phyloP scores from a whole-genome alignment of 2,113 vertebrate species.

The Chunga burmeisteri region DNA sequence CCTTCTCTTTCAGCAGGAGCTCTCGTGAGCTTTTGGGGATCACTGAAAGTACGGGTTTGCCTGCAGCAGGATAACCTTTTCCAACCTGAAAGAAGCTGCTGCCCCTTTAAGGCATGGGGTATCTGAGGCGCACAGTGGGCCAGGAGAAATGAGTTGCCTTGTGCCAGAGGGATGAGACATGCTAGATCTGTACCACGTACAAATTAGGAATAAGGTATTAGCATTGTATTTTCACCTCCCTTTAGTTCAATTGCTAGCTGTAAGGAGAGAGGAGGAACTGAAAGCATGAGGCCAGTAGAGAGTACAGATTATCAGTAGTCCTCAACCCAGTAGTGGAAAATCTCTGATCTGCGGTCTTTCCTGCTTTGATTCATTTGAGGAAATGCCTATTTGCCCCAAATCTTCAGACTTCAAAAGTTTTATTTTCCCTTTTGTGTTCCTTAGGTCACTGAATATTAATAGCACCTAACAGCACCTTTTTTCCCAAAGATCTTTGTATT shows the following conservation, averaged over 20 bases:
- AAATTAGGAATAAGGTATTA: not conserved
- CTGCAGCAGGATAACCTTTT: not conserved
- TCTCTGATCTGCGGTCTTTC: not conserved
- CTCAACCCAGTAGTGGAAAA: not conserved
- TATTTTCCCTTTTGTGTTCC: not conserved
- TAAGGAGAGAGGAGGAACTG: not conserved
- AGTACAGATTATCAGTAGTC: not conserved
- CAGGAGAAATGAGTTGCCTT: not conserved
- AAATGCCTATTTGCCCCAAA: not conserved
- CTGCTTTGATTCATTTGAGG: not conserved
- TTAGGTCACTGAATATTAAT: not conserved
- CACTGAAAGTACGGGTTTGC: not conserved
- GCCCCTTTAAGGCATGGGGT: accelerated
- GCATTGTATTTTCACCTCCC: not conserved
- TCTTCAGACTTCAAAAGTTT: not conserved
- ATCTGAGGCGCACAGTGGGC: not conserved
- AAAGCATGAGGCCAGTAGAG: not conserved
- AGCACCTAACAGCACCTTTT: not conserved
- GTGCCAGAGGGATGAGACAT: not conserved
- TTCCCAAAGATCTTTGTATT: not conserved
- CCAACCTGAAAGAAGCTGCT: not conserved
- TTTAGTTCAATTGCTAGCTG: not conserved
- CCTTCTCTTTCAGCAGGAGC: not conserved
- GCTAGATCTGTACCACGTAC: not conserved
- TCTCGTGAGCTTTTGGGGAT: not conserved